These are phyloP conservation scores for Hirundo rustica DNA, from an alignment of 2,797 vertebrate genomes.

Conservation along the genomic window DNA sequence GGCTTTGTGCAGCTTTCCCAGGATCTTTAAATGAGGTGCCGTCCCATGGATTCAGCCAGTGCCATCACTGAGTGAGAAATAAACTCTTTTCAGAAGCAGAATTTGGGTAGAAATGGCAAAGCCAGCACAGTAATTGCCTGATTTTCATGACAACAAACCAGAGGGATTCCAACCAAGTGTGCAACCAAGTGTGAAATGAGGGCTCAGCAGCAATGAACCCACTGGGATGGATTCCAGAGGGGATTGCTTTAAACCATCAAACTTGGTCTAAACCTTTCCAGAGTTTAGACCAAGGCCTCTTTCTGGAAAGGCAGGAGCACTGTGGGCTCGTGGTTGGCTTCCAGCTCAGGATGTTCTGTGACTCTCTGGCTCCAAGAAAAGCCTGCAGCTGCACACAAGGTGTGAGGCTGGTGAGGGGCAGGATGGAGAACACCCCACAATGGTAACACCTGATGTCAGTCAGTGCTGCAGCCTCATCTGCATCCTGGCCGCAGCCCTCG, in stretches of 20 bases:
- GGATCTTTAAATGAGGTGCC: neutral
- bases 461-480: neutral
- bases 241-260: neutral
- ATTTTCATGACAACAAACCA: neutral
- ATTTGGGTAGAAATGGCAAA: neutral
- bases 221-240: neutral
- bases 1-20: neutral
- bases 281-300: neutral
- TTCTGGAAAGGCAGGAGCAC: neutral
- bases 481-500: neutral
- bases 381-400: neutral
- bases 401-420: neutral
- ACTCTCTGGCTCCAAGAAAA: neutral
- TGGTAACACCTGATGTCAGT: neutral
- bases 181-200: neutral
- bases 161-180: neutral
- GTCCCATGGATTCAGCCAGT: rapidly evolving
- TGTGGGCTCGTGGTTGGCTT: neutral
- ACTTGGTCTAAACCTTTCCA: neutral
- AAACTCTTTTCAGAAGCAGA: neutral
- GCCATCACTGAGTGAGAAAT: rapidly evolving
- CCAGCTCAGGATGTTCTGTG: neutral
- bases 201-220: neutral
- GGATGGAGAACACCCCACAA: neutral
- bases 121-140: neutral